These are phyloP conservation scores for Ptychodera flava DNA, from an alignment of 35 echinoderm and acorn worm species.

Conservation along the genomic window DNA sequence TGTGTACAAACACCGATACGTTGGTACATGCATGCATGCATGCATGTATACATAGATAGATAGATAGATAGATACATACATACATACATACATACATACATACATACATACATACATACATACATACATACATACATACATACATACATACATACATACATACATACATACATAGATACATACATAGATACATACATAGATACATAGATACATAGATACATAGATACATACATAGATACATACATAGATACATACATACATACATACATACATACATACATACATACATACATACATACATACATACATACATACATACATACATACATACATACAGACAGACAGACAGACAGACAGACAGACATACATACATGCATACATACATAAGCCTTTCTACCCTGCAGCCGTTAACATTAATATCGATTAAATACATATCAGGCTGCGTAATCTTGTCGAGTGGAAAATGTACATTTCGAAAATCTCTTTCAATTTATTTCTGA, in stretches of 20 bases:
- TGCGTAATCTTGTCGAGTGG: too few relatives aligned
- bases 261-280: constrained; percentile 2
- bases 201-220: neutral
- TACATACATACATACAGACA: neutral
- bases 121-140: neutral
- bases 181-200: neutral
- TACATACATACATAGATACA: neutral
- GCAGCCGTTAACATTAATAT: too few relatives aligned
- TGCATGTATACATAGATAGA: too few relatives aligned
- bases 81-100: too few relatives aligned
- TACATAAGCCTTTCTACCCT: too few relatives aligned
- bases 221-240: neutral
- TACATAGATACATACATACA: neutral
- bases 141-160: constrained; percentile 2
- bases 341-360: neutral
- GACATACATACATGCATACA: neutral
- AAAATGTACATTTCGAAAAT: too few relatives aligned
- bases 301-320: neutral
- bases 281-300: neutral
- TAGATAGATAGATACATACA: too few relatives aligned
- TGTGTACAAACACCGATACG: too few relatives aligned
- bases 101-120: too few relatives aligned
- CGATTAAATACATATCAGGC: too few relatives aligned
- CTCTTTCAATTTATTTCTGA: too few relatives aligned
- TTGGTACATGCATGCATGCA: too few relatives aligned